Evolutionary conservation across 2,888 invertebrate genomes (phyloP).

Genomic region (Pedicia rivosa): DNA sequence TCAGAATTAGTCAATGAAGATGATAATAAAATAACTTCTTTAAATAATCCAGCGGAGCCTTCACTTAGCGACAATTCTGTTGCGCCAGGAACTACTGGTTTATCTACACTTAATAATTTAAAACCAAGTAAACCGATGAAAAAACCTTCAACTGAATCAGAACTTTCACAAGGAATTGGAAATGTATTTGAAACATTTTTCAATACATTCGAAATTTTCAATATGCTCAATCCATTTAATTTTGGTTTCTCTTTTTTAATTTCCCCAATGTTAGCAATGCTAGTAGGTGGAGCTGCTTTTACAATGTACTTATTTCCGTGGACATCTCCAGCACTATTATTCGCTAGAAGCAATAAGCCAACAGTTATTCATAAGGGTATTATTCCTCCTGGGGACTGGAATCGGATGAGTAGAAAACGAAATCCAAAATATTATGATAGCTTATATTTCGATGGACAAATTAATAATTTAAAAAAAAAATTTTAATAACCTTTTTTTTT

Average conservation of each 20-base stretch:
- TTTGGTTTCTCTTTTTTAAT: conserved; percentile 41
- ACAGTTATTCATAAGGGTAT: too few species aligned
- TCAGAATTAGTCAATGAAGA: too few species aligned
- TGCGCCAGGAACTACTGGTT: not conserved
- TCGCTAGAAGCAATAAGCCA: not conserved
- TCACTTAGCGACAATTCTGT: too few species aligned
- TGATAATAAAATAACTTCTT: too few species aligned
- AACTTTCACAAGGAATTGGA: not conserved
- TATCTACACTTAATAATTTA: not conserved
- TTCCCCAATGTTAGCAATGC: conserved; percentile 44
- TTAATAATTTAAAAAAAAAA: too few species aligned
- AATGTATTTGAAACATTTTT: conserved; percentile 4
- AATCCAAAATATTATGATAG: too few species aligned
- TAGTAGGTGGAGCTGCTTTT: conserved; percentile 43
- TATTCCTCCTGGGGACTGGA: conserved; percentile 1
- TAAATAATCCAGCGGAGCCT: too few species aligned
- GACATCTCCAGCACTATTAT: conserved; percentile 33
- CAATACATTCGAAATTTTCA: conserved; percentile 28
- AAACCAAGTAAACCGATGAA: not conserved
- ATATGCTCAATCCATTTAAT: conserved; percentile 40
- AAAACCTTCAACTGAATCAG: not conserved
- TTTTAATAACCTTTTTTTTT: too few species aligned
- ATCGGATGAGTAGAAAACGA: too few species aligned
- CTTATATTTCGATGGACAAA: too few species aligned
- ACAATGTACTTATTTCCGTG: conserved; percentile 47